A percentile compares a stretch with the other conserved stretches of the same genome.
phyloP scores from a whole-genome alignment of 2,113 vertebrate genomes.

The Hyperoodon ampullatus region DNA sequence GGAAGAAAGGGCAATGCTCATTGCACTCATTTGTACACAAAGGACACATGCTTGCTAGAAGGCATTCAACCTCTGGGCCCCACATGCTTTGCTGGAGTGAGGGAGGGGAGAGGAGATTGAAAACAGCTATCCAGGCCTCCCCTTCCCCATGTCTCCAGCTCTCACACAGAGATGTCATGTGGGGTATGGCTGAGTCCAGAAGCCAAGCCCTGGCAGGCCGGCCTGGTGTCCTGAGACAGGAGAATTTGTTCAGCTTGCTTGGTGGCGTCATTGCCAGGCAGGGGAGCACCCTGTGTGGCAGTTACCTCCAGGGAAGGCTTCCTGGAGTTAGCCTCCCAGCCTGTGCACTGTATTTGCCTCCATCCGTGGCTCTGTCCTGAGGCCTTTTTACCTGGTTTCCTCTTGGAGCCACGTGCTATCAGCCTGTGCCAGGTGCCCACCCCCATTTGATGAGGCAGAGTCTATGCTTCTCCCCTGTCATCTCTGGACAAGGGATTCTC shows the following conservation, averaged over 20 bases:
- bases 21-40: background rate
- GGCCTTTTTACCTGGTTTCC: background rate
- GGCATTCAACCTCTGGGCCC: background rate
- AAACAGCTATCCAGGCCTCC: background rate
- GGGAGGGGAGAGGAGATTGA: background rate
- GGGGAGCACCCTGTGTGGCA: background rate
- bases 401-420: background rate
- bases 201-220: background rate
- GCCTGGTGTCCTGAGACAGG: background rate
- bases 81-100: background rate
- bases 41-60: background rate
- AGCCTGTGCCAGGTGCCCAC: background rate
- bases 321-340: background rate
- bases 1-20: background rate
- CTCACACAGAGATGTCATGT: background rate
- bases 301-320: background rate
- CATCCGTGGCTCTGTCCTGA: background rate
- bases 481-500: background rate
- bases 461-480: background rate
- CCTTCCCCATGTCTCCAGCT: background rate
- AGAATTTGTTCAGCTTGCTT: background rate
- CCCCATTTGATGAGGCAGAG: background rate
- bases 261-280: background rate
- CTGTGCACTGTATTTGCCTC: too few species aligned
- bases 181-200: background rate